A percentile compares a stretch with the other conserved stretches of the same genome.
phyloP scores from a whole-genome alignment of 2,888 invertebrate species.

The Limulus polyphemus region DNA sequence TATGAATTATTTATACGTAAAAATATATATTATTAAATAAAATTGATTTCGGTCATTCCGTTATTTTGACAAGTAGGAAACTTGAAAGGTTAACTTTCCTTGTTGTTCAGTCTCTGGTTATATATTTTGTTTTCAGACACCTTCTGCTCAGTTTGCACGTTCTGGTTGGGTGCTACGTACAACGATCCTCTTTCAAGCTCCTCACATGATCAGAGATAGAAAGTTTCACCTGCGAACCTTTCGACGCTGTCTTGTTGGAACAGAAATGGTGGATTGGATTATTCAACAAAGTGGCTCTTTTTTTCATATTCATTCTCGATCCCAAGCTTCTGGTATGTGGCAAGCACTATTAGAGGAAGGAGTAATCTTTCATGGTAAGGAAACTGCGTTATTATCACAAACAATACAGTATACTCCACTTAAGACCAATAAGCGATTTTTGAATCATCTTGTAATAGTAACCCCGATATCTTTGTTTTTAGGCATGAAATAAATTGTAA shows the following conservation, averaged over 20 bases:
- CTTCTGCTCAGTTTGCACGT: slow-evolving; percentile 51
- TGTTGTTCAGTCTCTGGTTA: too few relatives aligned
- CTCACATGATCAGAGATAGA: slow-evolving; percentile 50
- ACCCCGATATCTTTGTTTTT: too few relatives aligned
- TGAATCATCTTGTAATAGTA: too few relatives aligned
- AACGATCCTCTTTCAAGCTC: slow-evolving; percentile 48
- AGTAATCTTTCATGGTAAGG: slow-evolving; percentile 52
- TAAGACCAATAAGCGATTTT: too few relatives aligned
- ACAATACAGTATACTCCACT: too few relatives aligned
- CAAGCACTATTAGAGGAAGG: slow-evolving; percentile 68
- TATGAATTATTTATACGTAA: too few relatives aligned
- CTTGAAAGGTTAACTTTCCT: too few relatives aligned
- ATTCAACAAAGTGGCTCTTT: slow-evolving; percentile 44
- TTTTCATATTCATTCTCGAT: slow-evolving; percentile 46
- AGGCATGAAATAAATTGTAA: too few relatives aligned
- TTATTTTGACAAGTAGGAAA: too few relatives aligned
- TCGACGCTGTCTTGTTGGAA: slow-evolving; percentile 58
- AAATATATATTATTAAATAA: too few relatives aligned
- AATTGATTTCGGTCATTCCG: too few relatives aligned
- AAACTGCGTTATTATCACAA: background rate
- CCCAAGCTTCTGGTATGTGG: slow-evolving; percentile 68
- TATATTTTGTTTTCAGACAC: slow-evolving; percentile 23
- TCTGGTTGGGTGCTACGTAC: slow-evolving; percentile 58
- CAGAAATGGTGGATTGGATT: slow-evolving; percentile 69
- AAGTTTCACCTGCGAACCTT: slow-evolving; percentile 50